Base-by-base conservation (phyloP, 2,113 vertebrate species). In the Pygoscelis antarcticus region DNA sequence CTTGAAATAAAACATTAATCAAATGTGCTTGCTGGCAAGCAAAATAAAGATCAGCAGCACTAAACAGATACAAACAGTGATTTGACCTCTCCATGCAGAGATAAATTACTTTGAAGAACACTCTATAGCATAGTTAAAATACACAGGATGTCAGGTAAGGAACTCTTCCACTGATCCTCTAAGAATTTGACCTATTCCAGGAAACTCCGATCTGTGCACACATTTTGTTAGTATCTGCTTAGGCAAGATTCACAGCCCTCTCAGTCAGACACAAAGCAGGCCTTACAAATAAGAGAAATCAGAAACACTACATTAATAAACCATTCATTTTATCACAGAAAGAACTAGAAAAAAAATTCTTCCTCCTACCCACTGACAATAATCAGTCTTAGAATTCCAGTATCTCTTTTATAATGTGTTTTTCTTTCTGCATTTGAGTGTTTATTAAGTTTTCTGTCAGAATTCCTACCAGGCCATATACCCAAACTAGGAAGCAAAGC, bases 401-500 rank as follows among this genome's bases (percentile, higher is more conserved):
- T 55, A n/a, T 54, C 54, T 23, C 29, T 80, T 89, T 87, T 68
- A 75, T 32, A 91, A 83, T 3, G 13, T 69, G 40, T 46, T 80
- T 83, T 90, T 38, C 44, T 62, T 81, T 90, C 51, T 87, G 46
- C 15, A 92, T 92, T 68, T 95, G 54, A 65, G 32, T 71, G 23
- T 80, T 95, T 80, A 89, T 64, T 83, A 76, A 90, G 36, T 61
- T 81, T 82, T 89, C 80, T 82, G 77, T 81, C 86, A 84, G 55
- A n/a, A 84, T 91, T 95, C 60, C 93, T 95, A 89, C 65, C 46
- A 92, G 72, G 69, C 65, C 93, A 91, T 69, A 75, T 83, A 92
- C 9, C 72, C 94, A 91, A 96, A 92, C 60, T 81, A 91, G 60
- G 91, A 96, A 96, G 83, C 25, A 92, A 87, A 89, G 58, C 77